Conservation (phyloP, 2,888 invertebrate genomes). For the Drosophila cracens region DNA sequence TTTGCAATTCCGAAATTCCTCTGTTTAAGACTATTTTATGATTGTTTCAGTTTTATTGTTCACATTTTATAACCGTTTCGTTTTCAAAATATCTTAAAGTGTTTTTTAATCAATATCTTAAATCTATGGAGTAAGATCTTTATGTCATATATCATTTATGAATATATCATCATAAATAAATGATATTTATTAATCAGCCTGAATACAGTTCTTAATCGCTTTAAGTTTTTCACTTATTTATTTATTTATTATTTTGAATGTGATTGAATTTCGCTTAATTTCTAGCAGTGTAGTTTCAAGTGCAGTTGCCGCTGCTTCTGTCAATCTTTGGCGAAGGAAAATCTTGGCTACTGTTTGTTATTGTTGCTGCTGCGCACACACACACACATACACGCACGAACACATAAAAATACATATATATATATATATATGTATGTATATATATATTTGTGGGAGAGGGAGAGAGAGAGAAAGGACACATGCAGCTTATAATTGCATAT, state of each 20-base stretch:
- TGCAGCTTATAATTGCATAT: constrained; percentile 71
- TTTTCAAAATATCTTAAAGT: neutral
- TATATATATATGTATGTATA: neutral
- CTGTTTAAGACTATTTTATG: neutral
- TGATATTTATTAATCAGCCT: neutral
- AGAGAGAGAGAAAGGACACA: constrained; percentile 18
- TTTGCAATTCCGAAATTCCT: no score
- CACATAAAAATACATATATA: neutral
- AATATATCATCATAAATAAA: neutral
- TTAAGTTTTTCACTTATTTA: neutral
- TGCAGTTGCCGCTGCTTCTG: constrained; percentile 58
- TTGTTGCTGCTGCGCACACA: constrained; percentile 35
- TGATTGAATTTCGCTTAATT: neutral
- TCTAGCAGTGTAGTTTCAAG: constrained; percentile 37
- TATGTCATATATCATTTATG: neutral
- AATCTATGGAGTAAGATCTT: neutral
- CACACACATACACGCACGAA: constrained; percentile 2
- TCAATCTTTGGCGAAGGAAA: constrained; percentile 77
- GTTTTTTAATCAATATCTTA: neutral
- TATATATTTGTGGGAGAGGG: neutral
- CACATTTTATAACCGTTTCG: neutral
- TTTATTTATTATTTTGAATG: neutral
- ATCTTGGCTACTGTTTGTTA: constrained; percentile 75
- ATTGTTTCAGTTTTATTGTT: neutral
- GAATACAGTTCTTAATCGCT: neutral